Evolutionary conservation across 1,140 invertebrate species (phyloP).

Genomic region (Bombus impatiens): DNA sequence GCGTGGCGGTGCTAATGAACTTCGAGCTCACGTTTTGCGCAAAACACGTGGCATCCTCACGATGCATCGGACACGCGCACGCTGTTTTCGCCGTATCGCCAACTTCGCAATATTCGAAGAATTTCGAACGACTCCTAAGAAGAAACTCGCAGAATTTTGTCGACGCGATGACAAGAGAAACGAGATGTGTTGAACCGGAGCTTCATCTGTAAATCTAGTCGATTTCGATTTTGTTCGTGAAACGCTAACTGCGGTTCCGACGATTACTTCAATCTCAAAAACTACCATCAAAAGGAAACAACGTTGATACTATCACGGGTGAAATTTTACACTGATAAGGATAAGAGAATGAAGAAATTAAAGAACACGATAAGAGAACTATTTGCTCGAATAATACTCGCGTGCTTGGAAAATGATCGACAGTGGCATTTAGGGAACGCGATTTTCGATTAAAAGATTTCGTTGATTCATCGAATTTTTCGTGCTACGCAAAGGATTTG

Average conservation of each 20-base stretch:
- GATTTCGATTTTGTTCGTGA: background rate
- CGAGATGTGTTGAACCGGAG: no score
- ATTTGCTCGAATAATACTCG: background rate
- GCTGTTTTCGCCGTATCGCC: no score
- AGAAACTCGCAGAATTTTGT: background rate
- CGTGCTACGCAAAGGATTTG: background rate
- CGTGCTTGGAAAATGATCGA: background rate
- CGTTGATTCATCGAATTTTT: background rate
- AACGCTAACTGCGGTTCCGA: background rate
- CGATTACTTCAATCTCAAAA: background rate
- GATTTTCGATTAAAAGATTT: background rate
- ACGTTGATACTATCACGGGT: background rate
- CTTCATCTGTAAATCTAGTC: background rate
- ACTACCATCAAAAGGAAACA: background rate
- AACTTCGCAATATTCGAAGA: background rate
- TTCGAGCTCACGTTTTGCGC: constrained; percentile 51
- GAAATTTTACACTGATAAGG: no score
- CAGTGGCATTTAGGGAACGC: no score
- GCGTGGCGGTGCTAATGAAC: constrained; percentile 68
- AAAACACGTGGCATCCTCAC: constrained; percentile 50
- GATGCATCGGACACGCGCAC: constrained; percentile 9
- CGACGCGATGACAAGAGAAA: background rate
- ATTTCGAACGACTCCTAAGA: background rate
- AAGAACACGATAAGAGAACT: background rate
- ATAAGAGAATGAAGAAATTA: no score